phyloP scores from a whole-genome alignment of 1,140 invertebrate genomes.

The Nebria ingens region DNA sequence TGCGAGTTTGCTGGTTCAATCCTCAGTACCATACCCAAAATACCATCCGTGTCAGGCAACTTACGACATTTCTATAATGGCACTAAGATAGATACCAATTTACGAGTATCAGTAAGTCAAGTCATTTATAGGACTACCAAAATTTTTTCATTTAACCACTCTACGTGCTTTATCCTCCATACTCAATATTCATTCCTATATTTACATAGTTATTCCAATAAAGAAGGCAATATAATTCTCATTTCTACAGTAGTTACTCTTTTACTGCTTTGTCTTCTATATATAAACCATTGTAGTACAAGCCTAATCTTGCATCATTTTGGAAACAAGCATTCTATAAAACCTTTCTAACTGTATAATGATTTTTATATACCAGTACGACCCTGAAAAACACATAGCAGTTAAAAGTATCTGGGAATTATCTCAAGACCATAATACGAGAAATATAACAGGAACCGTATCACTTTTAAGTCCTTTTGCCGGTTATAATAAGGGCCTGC shows the following conservation, averaged over 20 bases:
- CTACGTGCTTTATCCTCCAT: too few species aligned
- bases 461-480: conserved; percentile 44
- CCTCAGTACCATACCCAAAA: conserved; percentile 44
- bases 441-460: conserved; percentile 46
- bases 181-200: too few species aligned
- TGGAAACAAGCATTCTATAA: too few species aligned
- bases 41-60: conserved; percentile 42
- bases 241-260: too few species aligned
- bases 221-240: too few species aligned
- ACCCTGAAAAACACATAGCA: conserved; percentile 42
- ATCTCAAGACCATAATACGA: conserved; percentile 29
- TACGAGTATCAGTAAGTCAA: conserved; percentile 34
- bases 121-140: neutral
- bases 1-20: conserved; percentile 41
- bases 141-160: neutral
- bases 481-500: conserved; percentile 51
- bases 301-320: too few species aligned
- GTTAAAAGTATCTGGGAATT: conserved; percentile 46
- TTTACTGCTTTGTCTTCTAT: too few species aligned
- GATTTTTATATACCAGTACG: conserved; percentile 29
- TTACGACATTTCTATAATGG: conserved; percentile 42
- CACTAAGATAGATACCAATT: conserved; percentile 38
- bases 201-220: too few species aligned
- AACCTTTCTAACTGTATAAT: too few species aligned
- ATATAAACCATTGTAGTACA: too few species aligned